Percentiles rank a stretch among this genome's conserved stretches.
Evolutionary conservation across 2,797 vertebrate species (phyloP).

Genomic region (Oophaga sylvatica): DNA sequence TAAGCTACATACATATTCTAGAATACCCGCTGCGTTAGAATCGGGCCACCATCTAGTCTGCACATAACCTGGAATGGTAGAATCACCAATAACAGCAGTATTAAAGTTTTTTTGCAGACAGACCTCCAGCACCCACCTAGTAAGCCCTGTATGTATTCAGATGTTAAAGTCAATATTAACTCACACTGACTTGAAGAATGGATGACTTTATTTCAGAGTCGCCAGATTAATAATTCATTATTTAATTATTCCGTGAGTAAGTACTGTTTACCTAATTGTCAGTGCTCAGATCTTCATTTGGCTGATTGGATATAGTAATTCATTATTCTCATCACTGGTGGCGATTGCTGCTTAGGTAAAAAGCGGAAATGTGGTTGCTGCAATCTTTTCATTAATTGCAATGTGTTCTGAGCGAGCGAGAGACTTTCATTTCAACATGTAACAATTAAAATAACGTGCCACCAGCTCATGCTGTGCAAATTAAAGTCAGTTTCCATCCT

Average conservation of each 20-base stretch:
- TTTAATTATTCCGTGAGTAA: conserved; percentile 32
- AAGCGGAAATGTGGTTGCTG: conserved; percentile 21
- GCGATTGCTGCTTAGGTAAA: conserved; percentile 13
- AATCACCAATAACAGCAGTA: too few species aligned
- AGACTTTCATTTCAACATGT: conserved; percentile 9
- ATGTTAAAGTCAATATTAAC: background rate
- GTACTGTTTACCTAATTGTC: conserved; percentile 45
- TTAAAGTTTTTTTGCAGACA: too few species aligned
- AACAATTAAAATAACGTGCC: too few species aligned
- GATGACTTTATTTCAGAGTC: background rate
- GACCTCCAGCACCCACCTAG: too few species aligned
- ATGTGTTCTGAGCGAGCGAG: background rate
- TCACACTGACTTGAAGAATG: background rate
- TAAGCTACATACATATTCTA: too few species aligned
- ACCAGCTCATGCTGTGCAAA: background rate
- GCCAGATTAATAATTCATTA: conserved; percentile 40
- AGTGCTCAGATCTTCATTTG: conserved; percentile 37
- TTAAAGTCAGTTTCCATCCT: background rate
- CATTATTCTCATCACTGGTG: conserved; percentile 44
- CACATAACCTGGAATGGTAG: too few species aligned
- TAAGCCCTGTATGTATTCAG: background rate
- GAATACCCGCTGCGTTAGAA: too few species aligned
- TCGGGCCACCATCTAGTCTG: too few species aligned
- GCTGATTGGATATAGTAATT: conserved; percentile 20
- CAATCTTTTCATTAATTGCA: background rate